Percentiles rank a stretch among this genome's conserved stretches.
Evolutionary conservation across 2,888 invertebrate species (phyloP).

Genomic region (Loripinus fragilis): DNA sequence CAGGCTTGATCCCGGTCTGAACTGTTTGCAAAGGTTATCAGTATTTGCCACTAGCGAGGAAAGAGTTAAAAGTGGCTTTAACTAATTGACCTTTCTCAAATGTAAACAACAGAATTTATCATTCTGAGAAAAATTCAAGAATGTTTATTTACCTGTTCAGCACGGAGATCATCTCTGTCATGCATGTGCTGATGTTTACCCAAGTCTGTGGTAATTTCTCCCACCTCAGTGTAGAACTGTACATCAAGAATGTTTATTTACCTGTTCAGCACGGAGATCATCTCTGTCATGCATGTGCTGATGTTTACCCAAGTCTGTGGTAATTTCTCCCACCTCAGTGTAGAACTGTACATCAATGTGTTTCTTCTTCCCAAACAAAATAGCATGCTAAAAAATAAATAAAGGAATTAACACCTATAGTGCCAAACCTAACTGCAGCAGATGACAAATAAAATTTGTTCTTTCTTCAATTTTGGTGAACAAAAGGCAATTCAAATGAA

Average conservation of each 20-base stretch:
- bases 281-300: constrained; percentile 99
- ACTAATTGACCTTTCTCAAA: no score
- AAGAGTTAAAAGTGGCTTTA: no score
- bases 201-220: constrained; percentile 99
- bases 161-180: constrained; percentile 98
- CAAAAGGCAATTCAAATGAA: no score
- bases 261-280: constrained; percentile 98
- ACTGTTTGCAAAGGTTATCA: no score
- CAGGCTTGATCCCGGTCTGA: no score
- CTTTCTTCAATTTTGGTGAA: neutral
- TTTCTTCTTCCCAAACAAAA: constrained; percentile 99
- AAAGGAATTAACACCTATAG: no score
- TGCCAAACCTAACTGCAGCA: no score
- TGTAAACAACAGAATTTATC: no score
- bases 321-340: constrained; percentile 99
- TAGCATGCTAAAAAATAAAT: constrained; percentile 89
- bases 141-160: constrained; percentile 91
- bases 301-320: constrained; percentile 99
- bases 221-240: constrained; percentile 99
- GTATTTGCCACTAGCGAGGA: no score
- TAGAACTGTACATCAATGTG: constrained; percentile 99
- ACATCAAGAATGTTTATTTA: constrained; percentile 93
- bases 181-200: constrained; percentile 99
- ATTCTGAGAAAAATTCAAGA: no score
- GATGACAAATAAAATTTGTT: neutral